Percentiles rank a stretch among this genome's conserved stretches.
These are phyloP conservation scores for Diarsia brunnea DNA, from an alignment of 2,888 invertebrate species.

Conservation along the genomic window DNA sequence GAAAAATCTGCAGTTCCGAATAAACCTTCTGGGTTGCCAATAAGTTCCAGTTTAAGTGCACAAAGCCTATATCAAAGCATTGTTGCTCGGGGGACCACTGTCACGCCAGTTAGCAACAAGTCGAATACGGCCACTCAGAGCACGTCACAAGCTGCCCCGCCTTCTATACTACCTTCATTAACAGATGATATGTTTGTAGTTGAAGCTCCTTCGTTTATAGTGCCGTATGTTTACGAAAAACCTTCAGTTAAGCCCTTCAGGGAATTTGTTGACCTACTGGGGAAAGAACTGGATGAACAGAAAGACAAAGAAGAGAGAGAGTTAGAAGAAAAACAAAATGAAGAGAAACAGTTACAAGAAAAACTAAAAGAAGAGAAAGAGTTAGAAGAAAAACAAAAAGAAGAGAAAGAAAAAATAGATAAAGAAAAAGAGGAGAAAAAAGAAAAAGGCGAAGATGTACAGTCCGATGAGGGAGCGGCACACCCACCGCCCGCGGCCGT, in stretches of 20 bases:
- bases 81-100: constrained; percentile 83
- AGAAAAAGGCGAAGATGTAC: constrained; percentile 77
- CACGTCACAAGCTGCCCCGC: constrained; percentile 67
- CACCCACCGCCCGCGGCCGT: background rate
- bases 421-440: constrained; percentile 75
- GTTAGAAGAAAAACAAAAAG: constrained; percentile 77
- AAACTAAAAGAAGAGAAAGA: constrained; percentile 80
- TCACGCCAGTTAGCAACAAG: constrained; percentile 81
- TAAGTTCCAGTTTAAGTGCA: constrained; percentile 82
- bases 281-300: constrained; percentile 91
- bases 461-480: constrained; percentile 68
- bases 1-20: constrained; percentile 90
- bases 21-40: constrained; percentile 68
- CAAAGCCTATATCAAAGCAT: constrained; percentile 92
- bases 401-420: constrained; percentile 79
- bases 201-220: constrained; percentile 97
- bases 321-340: constrained; percentile 77
- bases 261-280: constrained; percentile 92
- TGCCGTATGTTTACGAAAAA: constrained; percentile 98
- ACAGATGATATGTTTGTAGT: constrained; percentile 98
- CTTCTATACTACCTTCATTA: constrained; percentile 94
- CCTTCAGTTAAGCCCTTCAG: constrained; percentile 95
- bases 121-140: constrained; percentile 76
- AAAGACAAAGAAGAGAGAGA: constrained; percentile 90
- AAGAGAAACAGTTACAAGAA: constrained; percentile 74